phyloP scores from a whole-genome alignment of 1,140 invertebrate species.

The Trachymyrmex cornetzi region DNA sequence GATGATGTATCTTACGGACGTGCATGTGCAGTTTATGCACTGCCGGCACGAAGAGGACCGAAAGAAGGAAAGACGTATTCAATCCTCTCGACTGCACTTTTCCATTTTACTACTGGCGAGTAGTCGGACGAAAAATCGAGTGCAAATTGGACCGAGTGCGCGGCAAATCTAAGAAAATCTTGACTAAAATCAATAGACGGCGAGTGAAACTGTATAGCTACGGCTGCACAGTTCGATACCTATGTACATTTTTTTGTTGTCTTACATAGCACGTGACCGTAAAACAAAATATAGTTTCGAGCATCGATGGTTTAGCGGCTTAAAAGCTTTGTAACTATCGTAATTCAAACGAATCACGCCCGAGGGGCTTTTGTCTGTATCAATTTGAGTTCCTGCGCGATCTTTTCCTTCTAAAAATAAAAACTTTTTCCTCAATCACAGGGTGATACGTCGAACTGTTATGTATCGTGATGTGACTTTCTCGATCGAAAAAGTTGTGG shows the following conservation, averaged over 20 bases:
- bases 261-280: slow-evolving; percentile 43
- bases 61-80: slow-evolving; percentile 3
- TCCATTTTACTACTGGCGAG: not conserved
- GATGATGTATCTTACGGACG: slow-evolving; percentile 40
- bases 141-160: slow-evolving; percentile 9
- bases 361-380: slow-evolving; percentile 60
- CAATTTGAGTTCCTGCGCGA: slow-evolving; percentile 68
- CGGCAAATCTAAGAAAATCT: slow-evolving; percentile 19
- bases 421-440: not conserved
- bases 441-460: not conserved
- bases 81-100: slow-evolving; percentile 12
- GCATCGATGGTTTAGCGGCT: slow-evolving; percentile 66
- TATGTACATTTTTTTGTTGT: slow-evolving; percentile 8
- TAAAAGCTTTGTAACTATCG: slow-evolving; percentile 68
- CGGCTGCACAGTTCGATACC: slow-evolving; percentile 30
- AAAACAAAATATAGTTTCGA: slow-evolving; percentile 66
- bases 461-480: not conserved
- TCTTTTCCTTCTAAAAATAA: slow-evolving; percentile 31
- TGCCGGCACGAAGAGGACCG: not conserved
- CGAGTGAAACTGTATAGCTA: not conserved
- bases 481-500: slow-evolving; percentile 6
- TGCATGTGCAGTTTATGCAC: slow-evolving; percentile 45
- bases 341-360: slow-evolving; percentile 72
- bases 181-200: slow-evolving; percentile 60
- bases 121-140: slow-evolving; percentile 13